Base-by-base conservation (phyloP, 2,113 vertebrate genomes). In the Polypterus bichir region DNA sequence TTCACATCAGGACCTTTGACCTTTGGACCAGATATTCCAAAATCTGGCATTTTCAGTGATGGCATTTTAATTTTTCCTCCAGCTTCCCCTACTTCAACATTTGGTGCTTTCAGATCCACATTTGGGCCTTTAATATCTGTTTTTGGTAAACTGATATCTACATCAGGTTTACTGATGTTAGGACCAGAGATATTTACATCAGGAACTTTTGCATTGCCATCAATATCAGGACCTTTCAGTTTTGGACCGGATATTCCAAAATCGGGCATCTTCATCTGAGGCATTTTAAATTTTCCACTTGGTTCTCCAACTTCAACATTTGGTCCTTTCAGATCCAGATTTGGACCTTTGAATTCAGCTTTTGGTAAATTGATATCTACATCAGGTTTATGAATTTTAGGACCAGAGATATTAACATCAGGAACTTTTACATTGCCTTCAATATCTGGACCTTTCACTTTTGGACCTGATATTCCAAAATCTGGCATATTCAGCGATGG, bases 1-100 rank as follows among this genome's bases (percentile, higher is more conserved):
- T 27, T 45, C 47, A 73, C 49, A 8, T 57, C 63, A n/a, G 62
- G 44, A 7, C 47, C 51, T 47, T 76, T 74, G 1, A 68, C 54
- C 8, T 77, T 78, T 58, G 62, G 11, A 3, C 57, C 72, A 27
- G 57, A 48, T 5, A 76, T 46, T n/a, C 66, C 73, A 9, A 79
- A 66, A 58, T 74, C 49, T 3, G 63, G 49, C 1, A 79, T 5
- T 55, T 79, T 78, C 0, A 74, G 3, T 59, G 69, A 73, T 0
- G 62, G 70, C 3, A 70, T 58, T 57, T 75, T 76, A 3, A 74
- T 3, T 8, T 76, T 80, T 56, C 51, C 48, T 60, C 48, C 27
- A 5, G 56, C 44, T 27, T 7, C 6, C 5, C 46, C 44, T 7
- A 57, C 27, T 7, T 2, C 56, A 57, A 80, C 0, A 62, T 67